phyloP scores from a whole-genome alignment of 2,888 invertebrate genomes.

The Ditylenchus weischeri region DNA sequence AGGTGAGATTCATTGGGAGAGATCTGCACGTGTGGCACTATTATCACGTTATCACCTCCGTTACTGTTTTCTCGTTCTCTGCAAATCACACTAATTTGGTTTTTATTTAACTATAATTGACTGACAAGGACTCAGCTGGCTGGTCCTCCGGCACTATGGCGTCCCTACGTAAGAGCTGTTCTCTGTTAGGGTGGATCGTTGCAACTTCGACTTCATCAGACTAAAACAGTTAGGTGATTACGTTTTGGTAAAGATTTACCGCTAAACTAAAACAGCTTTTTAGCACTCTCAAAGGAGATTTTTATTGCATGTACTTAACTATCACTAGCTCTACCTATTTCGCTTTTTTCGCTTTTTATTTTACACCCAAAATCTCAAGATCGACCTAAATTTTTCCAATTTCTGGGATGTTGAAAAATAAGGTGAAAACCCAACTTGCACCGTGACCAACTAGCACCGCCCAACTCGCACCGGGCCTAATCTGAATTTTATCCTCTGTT shows the following conservation, averaged over 20 bases:
- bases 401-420: no score
- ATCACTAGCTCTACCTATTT: no score
- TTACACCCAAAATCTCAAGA: no score
- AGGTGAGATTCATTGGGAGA: constrained; percentile 52
- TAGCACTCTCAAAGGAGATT: no score
- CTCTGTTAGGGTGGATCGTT: constrained; percentile 53
- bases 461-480: no score
- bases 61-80: constrained; percentile 27
- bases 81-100: neutral
- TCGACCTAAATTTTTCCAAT: no score
- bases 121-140: constrained; percentile 13
- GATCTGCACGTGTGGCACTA: constrained; percentile 57
- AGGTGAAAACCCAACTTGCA: no score
- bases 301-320: no score
- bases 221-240: constrained; percentile 23
- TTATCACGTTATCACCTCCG: constrained; percentile 53
- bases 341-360: no score
- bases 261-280: no score
- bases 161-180: constrained; percentile 53
- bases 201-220: constrained; percentile 44
- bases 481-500: no score
- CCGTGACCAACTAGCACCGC: no score
- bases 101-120: neutral
- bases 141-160: constrained; percentile 46
- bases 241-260: neutral